These are phyloP conservation scores for Gavia stellata DNA, from an alignment of 2,113 vertebrate species.

Conservation along the genomic window DNA sequence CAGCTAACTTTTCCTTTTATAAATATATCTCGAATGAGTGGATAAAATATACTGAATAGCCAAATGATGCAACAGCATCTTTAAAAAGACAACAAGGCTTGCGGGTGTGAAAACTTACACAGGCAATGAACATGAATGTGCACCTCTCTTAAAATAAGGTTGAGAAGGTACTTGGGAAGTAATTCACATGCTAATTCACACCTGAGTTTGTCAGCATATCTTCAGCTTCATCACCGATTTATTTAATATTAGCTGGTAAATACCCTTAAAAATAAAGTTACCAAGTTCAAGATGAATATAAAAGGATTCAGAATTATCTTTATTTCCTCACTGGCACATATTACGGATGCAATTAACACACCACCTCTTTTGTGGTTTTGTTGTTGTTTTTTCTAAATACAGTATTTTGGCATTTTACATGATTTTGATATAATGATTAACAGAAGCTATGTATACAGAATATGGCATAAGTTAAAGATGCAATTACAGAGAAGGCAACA, in stretches of 20 bases:
- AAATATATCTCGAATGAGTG: background rate
- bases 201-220: background rate
- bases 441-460: background rate
- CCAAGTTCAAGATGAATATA: background rate
- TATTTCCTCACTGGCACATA: background rate
- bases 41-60: background rate
- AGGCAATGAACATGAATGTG: background rate
- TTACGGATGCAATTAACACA: rapidly evolving
- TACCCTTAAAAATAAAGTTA: background rate
- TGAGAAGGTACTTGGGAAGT: background rate
- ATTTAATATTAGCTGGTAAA: background rate
- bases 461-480: background rate
- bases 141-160: background rate
- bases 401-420: background rate
- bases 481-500: background rate
- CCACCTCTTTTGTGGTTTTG: rapidly evolving
- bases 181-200: background rate
- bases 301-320: background rate
- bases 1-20: background rate
- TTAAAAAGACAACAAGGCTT: background rate
- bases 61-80: background rate
- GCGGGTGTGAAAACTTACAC: background rate
- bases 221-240: background rate
- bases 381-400: background rate
- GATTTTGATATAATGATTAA: background rate